A percentile compares a stretch with the other conserved stretches of the same genome.
Conservation (phyloP, 2,888 invertebrate genomes). For the Scaptomyza caliginosa region DNA sequence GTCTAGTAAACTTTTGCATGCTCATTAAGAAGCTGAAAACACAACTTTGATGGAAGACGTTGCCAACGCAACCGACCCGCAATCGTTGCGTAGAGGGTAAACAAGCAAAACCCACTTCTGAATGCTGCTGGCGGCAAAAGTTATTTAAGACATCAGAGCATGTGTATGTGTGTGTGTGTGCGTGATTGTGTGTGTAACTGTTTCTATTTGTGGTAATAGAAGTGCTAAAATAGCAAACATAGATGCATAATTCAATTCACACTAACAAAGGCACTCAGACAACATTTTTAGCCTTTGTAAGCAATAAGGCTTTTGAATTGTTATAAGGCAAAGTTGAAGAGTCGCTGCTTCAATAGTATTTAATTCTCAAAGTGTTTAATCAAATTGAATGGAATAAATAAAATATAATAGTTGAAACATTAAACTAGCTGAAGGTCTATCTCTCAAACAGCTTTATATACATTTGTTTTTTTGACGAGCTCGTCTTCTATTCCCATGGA, state of each 20-base stretch:
- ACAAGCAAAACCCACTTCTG: slow-evolving; percentile 31
- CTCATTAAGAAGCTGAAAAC: slow-evolving; percentile 68
- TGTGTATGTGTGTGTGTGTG: neutral
- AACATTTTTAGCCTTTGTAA: slow-evolving; percentile 21
- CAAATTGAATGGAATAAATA: too few species aligned
- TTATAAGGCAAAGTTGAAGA: neutral
- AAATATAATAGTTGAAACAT: too few species aligned
- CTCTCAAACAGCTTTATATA: too few species aligned
- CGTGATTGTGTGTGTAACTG: neutral
- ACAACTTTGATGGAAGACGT: slow-evolving; percentile 61
- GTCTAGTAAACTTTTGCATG: slow-evolving; percentile 68
- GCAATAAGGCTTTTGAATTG: neutral
- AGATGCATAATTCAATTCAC: slow-evolving; percentile 35
- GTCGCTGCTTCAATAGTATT: too few species aligned
- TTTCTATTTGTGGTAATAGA: slow-evolving; percentile 28
- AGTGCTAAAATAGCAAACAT: slow-evolving; percentile 58
- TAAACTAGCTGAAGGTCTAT: too few species aligned
- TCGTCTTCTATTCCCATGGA: too few species aligned
- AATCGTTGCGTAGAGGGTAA: slow-evolving; percentile 37
- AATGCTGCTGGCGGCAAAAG: slow-evolving; percentile 57
- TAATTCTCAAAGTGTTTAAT: too few species aligned
- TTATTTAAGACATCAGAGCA: slow-evolving; percentile 42
- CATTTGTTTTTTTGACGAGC: too few species aligned
- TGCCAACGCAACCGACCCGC: slow-evolving; percentile 31
- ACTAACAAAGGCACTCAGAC: slow-evolving; percentile 14